Conservation (phyloP, 2,797 vertebrate species). For the Hoplostethus atlanticus region DNA sequence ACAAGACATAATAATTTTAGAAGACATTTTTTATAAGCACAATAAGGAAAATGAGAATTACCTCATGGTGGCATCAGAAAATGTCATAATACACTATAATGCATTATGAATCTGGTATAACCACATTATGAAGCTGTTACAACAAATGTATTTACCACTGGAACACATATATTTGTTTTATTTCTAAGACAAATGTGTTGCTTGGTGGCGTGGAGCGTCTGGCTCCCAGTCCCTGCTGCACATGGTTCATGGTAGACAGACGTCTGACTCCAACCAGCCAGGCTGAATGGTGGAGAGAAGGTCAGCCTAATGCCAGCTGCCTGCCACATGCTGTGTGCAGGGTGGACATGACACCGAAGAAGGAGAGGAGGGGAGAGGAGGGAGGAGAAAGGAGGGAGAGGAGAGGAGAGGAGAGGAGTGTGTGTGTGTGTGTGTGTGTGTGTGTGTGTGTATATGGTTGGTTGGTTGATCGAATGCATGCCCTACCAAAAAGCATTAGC, state of each 20-base stretch:
- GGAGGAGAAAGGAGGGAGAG: not conserved
- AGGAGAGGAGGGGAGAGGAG: conserved; percentile 36
- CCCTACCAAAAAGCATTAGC: not conserved
- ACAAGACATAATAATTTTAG: too few species aligned
- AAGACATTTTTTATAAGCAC: too few species aligned
- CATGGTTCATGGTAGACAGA: conserved; percentile 41
- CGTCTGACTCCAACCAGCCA: conserved; percentile 50
- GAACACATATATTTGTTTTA: too few species aligned
- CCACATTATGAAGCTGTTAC: too few species aligned
- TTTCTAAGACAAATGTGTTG: not conserved
- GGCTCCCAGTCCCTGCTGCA: conserved; percentile 16
- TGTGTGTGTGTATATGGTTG: not conserved
- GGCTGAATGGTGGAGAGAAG: conserved; percentile 61
- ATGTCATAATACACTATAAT: too few species aligned
- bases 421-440: not conserved
- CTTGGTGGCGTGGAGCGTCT: conserved; percentile 30
- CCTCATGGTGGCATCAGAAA: too few species aligned
- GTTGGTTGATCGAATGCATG: not conserved
- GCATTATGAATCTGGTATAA: too few species aligned
- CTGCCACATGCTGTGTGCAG: conserved; percentile 56
- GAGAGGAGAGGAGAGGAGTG: not conserved
- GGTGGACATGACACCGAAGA: conserved; percentile 42
- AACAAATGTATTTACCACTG: too few species aligned
- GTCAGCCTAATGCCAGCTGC: conserved; percentile 73
- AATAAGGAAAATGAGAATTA: too few species aligned